phyloP scores from a whole-genome alignment of 2,113 vertebrate species.

The Cyphomyrus discorhynchus region DNA sequence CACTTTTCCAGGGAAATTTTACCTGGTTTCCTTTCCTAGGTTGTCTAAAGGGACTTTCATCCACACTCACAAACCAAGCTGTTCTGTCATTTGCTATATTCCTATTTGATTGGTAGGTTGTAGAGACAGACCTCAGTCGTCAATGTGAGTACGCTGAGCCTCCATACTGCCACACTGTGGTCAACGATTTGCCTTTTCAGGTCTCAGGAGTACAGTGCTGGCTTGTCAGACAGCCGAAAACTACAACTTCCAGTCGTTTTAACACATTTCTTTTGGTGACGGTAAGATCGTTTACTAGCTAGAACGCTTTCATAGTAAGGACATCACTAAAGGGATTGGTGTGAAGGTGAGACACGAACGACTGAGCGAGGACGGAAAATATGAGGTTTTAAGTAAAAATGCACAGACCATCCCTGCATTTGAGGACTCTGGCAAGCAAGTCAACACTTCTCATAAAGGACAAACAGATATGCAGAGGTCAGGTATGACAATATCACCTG shows the following conservation, averaged over 20 bases:
- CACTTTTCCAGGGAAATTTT: neutral
- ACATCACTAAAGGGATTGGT: neutral
- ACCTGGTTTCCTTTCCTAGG: neutral
- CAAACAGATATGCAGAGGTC: neutral
- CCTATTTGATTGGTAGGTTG: neutral
- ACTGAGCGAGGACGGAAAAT: neutral
- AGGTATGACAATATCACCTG: neutral
- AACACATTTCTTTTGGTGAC: neutral
- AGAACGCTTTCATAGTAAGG: neutral
- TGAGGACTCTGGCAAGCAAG: neutral
- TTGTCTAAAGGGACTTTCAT: neutral
- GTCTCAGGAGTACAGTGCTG: neutral
- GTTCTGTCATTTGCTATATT: neutral
- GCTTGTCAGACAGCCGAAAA: neutral
- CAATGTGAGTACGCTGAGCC: neutral
- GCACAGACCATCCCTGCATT: neutral
- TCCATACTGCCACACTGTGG: neutral
- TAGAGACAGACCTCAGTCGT: neutral
- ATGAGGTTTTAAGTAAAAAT: neutral
- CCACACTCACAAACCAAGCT: neutral
- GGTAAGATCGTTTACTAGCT: neutral
- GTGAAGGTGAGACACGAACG: neutral
- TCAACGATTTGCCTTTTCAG: neutral
- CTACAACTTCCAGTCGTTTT: neutral
- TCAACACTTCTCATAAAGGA: neutral